phyloP scores from a whole-genome alignment of 2,113 vertebrate genomes.

The Xiphophorus couchianus region DNA sequence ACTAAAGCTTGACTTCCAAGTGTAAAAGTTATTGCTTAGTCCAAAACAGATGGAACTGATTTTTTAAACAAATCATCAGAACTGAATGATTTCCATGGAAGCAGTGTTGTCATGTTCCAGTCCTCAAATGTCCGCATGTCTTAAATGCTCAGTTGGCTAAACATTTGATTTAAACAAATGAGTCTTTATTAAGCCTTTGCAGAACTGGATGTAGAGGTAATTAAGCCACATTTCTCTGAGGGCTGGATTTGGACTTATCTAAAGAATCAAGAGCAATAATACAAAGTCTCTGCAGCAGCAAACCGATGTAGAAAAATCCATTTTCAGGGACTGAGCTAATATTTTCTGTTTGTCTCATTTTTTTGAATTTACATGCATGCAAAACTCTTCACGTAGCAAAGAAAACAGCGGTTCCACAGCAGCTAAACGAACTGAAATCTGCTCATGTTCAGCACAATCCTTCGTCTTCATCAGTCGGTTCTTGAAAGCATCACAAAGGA shows the following conservation, averaged over 20 bases:
- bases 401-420: neutral
- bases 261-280: neutral
- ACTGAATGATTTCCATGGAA: too few species aligned
- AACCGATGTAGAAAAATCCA: neutral
- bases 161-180: neutral
- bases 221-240: too few species aligned
- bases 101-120: too few species aligned
- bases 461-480: neutral
- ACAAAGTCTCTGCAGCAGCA: neutral
- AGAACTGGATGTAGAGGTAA: neutral
- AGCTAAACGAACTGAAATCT: neutral
- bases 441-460: neutral
- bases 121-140: too few species aligned
- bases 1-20: too few species aligned
- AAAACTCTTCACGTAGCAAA: neutral
- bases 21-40: too few species aligned
- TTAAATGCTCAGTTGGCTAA: too few species aligned
- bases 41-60: too few species aligned
- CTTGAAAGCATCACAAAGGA: neutral
- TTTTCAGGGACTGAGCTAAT: neutral
- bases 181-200: neutral
- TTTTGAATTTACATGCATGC: neutral
- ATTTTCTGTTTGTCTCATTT: neutral
- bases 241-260: neutral
- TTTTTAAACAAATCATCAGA: too few species aligned